Conservation (phyloP, 2,888 invertebrate genomes). For the Merodon equestris region DNA sequence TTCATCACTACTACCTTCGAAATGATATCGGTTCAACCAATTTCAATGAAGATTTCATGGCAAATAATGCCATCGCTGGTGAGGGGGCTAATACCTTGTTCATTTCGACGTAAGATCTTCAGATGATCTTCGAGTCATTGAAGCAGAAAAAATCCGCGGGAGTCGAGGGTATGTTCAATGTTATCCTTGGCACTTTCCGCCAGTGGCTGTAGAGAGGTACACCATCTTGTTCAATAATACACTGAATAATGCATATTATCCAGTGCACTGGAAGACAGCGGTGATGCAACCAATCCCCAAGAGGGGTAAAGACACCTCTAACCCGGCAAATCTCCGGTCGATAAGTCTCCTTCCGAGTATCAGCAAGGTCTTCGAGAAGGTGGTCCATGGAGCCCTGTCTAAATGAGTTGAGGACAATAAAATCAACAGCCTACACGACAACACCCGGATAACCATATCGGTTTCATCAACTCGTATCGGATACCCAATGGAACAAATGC, state of each 20-base stretch:
- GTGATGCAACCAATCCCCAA: constrained; percentile 14
- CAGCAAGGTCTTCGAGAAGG: neutral
- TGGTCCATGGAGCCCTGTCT: neutral
- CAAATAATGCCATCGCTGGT: no score
- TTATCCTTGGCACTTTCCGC: neutral
- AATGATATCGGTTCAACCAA: no score
- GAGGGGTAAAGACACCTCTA: constrained; percentile 21
- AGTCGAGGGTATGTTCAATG: neutral
- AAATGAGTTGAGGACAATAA: neutral
- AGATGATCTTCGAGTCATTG: neutral
- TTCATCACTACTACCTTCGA: no score
- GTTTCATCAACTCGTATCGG: constrained; percentile 5
- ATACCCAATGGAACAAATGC: no score
- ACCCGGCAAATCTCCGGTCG: constrained; percentile 3
- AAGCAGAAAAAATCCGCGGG: neutral
- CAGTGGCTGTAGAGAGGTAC: neutral
- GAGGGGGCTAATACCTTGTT: no score
- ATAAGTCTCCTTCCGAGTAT: constrained; percentile 1
- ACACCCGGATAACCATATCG: constrained; percentile 5
- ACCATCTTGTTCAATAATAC: neutral
- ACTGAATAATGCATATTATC: neutral
- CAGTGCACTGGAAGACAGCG: constrained; percentile 15
- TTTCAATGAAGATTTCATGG: no score
- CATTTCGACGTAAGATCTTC: no score
- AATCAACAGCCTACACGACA: no score